phyloP scores from a whole-genome alignment of 2,113 vertebrate species.

The Pteronura brasiliensis region DNA sequence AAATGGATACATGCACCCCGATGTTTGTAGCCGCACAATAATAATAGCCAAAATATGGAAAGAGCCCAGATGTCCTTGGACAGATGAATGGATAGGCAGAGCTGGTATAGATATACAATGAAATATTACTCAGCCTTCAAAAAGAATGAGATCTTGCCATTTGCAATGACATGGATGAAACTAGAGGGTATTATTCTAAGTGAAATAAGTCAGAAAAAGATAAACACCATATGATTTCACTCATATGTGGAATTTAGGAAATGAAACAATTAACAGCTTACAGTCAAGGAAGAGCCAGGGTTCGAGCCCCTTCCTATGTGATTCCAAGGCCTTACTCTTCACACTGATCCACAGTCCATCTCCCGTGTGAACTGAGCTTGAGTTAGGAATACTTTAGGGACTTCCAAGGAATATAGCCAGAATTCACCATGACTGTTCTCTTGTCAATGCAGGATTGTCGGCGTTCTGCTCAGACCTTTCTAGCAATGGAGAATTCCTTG shows the following conservation, averaged over 20 bases:
- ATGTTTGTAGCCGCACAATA: neutral
- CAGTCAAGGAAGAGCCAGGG: neutral
- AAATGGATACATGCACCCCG: neutral
- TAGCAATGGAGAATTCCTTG: neutral
- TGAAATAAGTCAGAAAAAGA: neutral
- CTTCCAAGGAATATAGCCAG: neutral
- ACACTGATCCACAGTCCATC: accelerated
- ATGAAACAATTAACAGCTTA: neutral
- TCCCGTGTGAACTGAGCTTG: accelerated
- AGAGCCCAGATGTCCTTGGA: neutral
- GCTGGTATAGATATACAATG: neutral
- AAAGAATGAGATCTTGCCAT: neutral
- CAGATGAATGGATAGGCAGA: neutral
- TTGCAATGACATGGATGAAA: neutral
- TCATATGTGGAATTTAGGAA: neutral
- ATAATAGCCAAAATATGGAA: neutral
- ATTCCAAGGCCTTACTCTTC: neutral
- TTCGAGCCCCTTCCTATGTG: neutral
- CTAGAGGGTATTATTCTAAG: neutral
- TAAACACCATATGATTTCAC: neutral
- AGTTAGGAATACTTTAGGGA: neutral
- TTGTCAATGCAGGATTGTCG: accelerated
- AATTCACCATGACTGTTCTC: neutral
- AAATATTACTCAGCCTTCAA: neutral
- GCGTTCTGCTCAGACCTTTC: neutral